These are phyloP conservation scores for Agapornis roseicollis DNA, from an alignment of 2,113 vertebrate genomes.

Conservation along the genomic window DNA sequence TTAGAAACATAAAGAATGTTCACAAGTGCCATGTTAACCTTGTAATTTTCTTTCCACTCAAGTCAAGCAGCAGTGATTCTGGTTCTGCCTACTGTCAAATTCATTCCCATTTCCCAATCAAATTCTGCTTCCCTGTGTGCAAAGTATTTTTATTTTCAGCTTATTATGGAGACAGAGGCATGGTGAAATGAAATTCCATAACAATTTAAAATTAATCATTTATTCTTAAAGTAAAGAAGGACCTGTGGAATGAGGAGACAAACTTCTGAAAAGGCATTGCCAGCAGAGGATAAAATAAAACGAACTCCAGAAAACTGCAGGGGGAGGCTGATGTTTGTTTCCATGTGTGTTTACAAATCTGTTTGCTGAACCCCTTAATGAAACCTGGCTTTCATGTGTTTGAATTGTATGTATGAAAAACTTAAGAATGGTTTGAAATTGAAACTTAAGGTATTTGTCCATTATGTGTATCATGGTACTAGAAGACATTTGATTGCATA, in stretches of 20 bases:
- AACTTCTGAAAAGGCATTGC: not conserved
- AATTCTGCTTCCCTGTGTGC: not conserved
- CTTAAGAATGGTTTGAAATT: not conserved
- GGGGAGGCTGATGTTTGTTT: not conserved
- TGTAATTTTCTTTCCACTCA: not conserved
- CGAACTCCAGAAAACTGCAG: not conserved
- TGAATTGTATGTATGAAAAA: not conserved
- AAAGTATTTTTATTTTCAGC: not conserved
- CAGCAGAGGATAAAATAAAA: not conserved
- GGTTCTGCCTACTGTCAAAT: not conserved
- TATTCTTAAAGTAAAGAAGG: not conserved
- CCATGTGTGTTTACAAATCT: not conserved
- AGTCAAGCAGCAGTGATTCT: not conserved
- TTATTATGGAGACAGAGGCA: not conserved
- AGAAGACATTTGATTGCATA: not conserved
- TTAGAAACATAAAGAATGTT: rapidly evolving
- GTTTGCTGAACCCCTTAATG: not conserved
- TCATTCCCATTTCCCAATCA: not conserved
- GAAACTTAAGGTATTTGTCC: not conserved
- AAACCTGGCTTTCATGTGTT: not conserved
- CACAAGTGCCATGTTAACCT: not conserved
- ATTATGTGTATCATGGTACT: not conserved
- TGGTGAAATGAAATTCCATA: not conserved
- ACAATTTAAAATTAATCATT: not conserved
- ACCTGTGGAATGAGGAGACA: not conserved